Evolutionary conservation across 2,113 vertebrate genomes (phyloP).

Genomic region (Tachuris rubrigastra): DNA sequence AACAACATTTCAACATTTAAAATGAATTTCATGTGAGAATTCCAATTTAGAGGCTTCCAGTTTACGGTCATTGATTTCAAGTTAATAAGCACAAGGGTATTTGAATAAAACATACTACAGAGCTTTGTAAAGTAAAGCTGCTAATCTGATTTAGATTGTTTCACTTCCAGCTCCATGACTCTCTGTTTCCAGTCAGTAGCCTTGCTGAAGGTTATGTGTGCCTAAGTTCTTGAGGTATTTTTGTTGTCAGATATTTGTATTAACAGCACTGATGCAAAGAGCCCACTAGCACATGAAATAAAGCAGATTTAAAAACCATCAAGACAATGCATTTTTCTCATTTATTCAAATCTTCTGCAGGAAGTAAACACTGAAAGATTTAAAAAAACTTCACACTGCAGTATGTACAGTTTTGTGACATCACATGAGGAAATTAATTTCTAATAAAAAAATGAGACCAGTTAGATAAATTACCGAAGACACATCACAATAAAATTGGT

Average conservation of each 20-base stretch:
- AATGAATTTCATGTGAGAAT: neutral
- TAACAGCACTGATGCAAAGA: neutral
- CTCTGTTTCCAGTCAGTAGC: neutral
- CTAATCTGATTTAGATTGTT: neutral
- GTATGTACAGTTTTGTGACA: slow-evolving; percentile 82
- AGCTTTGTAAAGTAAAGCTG: neutral
- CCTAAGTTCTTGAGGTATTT: neutral
- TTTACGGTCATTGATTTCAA: neutral
- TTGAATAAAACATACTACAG: neutral
- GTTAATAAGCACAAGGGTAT: neutral
- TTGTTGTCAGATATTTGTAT: neutral
- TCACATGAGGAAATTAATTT: slow-evolving; percentile 79
- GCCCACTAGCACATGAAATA: slow-evolving; percentile 4
- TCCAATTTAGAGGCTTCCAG: neutral
- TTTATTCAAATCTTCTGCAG: slow-evolving; percentile 87
- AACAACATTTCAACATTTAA: neutral
- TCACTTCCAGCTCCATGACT: neutral
- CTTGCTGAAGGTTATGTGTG: neutral
- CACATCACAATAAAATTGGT: slow-evolving; percentile 73
- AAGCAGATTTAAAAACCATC: slow-evolving; percentile 69
- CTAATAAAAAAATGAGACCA: slow-evolving; percentile 76
- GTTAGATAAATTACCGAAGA: slow-evolving; percentile 74
- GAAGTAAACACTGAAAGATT: slow-evolving; percentile 85
- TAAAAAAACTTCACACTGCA: slow-evolving; percentile 84
- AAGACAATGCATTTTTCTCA: slow-evolving; percentile 78